Evolutionary conservation across 2,113 vertebrate species (phyloP), one percentile per base, ranked within the genome.

Genomic region (Numida meleagris): DNA sequence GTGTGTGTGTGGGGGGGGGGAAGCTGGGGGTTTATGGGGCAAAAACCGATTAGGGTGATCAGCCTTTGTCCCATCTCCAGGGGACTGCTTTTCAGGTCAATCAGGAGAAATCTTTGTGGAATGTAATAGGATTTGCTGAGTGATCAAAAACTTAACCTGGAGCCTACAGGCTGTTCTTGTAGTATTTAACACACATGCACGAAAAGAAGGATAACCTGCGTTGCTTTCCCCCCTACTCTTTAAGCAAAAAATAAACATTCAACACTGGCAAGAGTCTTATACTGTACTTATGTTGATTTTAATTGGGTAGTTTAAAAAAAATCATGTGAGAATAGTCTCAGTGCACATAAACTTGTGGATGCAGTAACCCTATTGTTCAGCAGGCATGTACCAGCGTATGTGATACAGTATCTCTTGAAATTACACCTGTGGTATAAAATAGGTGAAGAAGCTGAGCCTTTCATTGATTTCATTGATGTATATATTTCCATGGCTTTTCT

Each of bases 71-170:
- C 46, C 65, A 42, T 78, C 88, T 94, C 93, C 45, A 62, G 70
- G 43, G 70, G 40, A 23, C 19, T 83, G 59, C 80, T 95, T 96
- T 58, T 94, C 73, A 88, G 70, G 55, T 91, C 93, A 93, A 55
- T 78, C 73, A 78, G 36, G 63, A 95, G 40, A 73, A 92, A 80
- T 87, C 68, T 86, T 33, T 61, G 14, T 87, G 67, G 70, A 85
- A 90, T 90, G 70, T 48, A 94, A 76, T 66, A 57, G 50, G 63
- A 77, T 94, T 74, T 93, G 88, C 95, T 94, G 87, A 86, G 93
- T 90, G 95, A 91, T 93, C 73, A 82, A 88, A 86, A 94, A 75
- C 40, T 83, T 94, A 86, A 65, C 76, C 89, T 90, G 93, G 68
- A 88, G 82, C 85, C 86, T 93, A 90, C 76, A 90, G 74, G 80